A percentile compares a stretch with the other conserved stretches of the same genome.
phyloP scores from a whole-genome alignment of 2,797 vertebrate genomes.

The Aulostomus chinensis region DNA sequence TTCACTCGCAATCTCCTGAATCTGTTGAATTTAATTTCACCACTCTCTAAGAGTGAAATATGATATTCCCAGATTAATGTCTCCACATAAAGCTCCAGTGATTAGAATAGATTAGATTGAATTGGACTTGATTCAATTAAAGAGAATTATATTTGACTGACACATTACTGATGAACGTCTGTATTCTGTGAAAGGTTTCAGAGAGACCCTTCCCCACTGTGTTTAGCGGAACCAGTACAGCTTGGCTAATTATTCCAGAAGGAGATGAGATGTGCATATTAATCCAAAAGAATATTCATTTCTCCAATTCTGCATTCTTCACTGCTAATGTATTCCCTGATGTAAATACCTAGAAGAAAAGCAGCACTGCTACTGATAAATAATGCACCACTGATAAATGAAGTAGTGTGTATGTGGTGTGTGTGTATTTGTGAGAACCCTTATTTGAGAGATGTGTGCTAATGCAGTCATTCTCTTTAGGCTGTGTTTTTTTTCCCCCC shows the following conservation, averaged over 20 bases:
- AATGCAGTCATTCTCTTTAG: slow-evolving; percentile 39
- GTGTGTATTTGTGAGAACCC: slow-evolving; percentile 11
- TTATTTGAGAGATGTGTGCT: slow-evolving; percentile 28
- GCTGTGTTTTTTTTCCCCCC: slow-evolving; percentile 24
- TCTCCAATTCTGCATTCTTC: slow-evolving; percentile 44
- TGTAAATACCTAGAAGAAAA: slow-evolving; percentile 68
- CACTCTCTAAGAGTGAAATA: background rate
- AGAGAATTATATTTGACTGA: slow-evolving; percentile 4
- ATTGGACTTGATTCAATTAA: background rate
- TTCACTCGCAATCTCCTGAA: too few species aligned
- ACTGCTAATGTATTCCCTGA: slow-evolving; percentile 59
- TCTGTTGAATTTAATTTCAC: slow-evolving; percentile 4
- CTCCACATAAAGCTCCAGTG: background rate
- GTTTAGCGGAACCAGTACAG: slow-evolving; percentile 11
- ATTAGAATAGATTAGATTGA: slow-evolving; percentile 8
- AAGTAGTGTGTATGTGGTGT: slow-evolving; percentile 26
- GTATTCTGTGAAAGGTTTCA: background rate
- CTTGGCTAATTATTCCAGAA: slow-evolving; percentile 33
- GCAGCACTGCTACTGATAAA: slow-evolving; percentile 60
- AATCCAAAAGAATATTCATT: slow-evolving; percentile 55
- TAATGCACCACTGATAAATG: slow-evolving; percentile 72
- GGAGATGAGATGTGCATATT: slow-evolving; percentile 47
- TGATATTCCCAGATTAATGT: slow-evolving; percentile 1
- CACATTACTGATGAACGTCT: slow-evolving; percentile 12
- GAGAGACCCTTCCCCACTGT: background rate